Percentiles rank a stretch among this genome's conserved stretches.
phyloP scores from a whole-genome alignment of 2,113 vertebrate species.

The Xenopus borealis region DNA sequence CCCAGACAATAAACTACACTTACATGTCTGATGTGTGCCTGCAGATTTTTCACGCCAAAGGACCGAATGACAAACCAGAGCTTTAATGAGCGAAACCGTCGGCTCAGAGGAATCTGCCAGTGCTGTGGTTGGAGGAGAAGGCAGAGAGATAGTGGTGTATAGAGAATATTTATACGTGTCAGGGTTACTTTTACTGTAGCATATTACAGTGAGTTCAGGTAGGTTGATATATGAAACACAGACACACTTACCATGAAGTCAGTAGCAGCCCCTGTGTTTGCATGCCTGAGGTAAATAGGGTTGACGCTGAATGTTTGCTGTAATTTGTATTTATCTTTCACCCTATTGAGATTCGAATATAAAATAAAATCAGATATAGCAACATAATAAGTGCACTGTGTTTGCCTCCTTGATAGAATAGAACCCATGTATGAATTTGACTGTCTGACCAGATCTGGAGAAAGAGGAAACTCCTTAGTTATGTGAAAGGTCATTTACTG shows the following conservation, averaged over 20 bases:
- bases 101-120: slow-evolving; percentile 95
- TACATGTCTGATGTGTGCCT: slow-evolving; percentile 89
- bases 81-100: slow-evolving; percentile 91
- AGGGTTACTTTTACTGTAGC: too few species aligned
- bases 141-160: too few species aligned
- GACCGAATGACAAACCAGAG: slow-evolving; percentile 96
- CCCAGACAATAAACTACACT: slow-evolving; percentile 46
- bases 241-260: slow-evolving; percentile 87
- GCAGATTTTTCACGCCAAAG: slow-evolving; percentile 90
- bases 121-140: slow-evolving; percentile 63
- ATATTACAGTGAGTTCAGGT: too few species aligned
- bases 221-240: neutral
- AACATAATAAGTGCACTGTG: too few species aligned
- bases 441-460: too few species aligned
- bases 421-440: too few species aligned
- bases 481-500: too few species aligned
- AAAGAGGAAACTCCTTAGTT: too few species aligned
- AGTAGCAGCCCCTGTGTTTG: slow-evolving; percentile 80
- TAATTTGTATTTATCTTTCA: slow-evolving; percentile 89
- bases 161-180: too few species aligned
- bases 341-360: slow-evolving; percentile 67
- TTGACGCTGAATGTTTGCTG: slow-evolving; percentile 93
- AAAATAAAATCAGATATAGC: neutral
- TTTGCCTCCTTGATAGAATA: too few species aligned
- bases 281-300: slow-evolving; percentile 90